These are phyloP conservation scores for Calidris pugnax DNA, from an alignment of 2,113 vertebrate genomes.

Conservation along the genomic window DNA sequence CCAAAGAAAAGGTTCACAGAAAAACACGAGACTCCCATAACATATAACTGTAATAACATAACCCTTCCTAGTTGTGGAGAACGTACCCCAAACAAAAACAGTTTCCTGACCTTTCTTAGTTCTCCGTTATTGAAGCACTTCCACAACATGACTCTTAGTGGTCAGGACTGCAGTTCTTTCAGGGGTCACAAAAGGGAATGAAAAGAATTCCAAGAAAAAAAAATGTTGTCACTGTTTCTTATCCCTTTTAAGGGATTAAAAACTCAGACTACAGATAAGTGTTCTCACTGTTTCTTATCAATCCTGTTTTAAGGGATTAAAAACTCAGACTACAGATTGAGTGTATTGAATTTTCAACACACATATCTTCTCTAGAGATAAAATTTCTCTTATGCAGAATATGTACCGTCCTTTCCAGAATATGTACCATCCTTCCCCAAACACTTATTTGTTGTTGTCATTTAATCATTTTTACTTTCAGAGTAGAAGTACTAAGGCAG, in stretches of 20 bases:
- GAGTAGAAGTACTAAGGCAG: neutral
- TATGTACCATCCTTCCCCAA: neutral
- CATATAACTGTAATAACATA: neutral
- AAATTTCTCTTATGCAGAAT: neutral
- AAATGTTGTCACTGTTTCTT: neutral
- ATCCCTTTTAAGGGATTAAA: neutral
- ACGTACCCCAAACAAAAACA: neutral
- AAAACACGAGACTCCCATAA: neutral
- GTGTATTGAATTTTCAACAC: neutral
- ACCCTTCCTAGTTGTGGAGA: neutral
- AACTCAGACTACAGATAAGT: neutral
- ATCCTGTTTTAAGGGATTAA: neutral
- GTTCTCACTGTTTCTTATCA: too few relatives aligned
- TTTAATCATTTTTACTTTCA: neutral
- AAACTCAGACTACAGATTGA: neutral
- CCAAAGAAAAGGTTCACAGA: neutral
- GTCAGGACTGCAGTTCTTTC: neutral
- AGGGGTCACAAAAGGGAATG: neutral
- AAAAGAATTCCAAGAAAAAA: neutral
- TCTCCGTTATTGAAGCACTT: neutral
- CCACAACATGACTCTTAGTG: fast-evolving
- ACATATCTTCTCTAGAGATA: neutral
- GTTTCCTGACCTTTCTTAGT: neutral
- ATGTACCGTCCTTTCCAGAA: neutral
- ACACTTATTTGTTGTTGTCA: neutral